Percentiles rank a stretch among this genome's conserved stretches.
These are phyloP conservation scores for Dasyornis broadbenti DNA, from an alignment of 2,113 vertebrate genomes.

Conservation along the genomic window DNA sequence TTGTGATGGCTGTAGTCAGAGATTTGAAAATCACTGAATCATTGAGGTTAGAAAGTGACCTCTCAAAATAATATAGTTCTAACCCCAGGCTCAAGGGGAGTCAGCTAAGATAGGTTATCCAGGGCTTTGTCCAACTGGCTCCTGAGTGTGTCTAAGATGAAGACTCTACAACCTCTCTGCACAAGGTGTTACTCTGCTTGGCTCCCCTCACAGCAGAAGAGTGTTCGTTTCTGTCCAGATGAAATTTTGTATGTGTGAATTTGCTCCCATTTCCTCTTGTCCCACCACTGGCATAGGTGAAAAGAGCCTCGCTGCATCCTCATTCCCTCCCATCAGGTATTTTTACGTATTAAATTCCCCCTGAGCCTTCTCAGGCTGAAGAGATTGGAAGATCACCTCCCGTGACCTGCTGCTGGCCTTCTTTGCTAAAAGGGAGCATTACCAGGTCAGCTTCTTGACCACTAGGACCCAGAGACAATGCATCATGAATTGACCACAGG, in stretches of 20 bases:
- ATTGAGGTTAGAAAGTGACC: background rate
- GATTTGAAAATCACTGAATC: background rate
- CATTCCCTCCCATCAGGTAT: no score
- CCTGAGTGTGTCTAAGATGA: background rate
- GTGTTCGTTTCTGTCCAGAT: background rate
- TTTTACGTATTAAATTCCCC: background rate
- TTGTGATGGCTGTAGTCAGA: background rate
- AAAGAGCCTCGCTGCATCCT: background rate
- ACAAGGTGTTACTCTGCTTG: background rate
- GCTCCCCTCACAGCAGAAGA: background rate
- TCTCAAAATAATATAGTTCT: background rate
- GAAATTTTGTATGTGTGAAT: accelerated
- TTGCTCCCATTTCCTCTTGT: background rate
- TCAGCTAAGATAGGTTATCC: no score
- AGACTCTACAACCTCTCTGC: background rate
- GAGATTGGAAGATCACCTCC: background rate
- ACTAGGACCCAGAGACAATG: accelerated
- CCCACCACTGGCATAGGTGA: background rate
- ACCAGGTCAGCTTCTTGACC: background rate
- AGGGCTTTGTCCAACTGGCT: background rate
- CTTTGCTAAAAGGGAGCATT: background rate
- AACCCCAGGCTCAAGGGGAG: background rate
- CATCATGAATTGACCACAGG: no score
- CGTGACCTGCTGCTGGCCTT: background rate
- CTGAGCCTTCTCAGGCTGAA: background rate